Evolutionary conservation across 1,140 invertebrate genomes (phyloP), one percentile per base, ranked within the genome.

Genomic region (Drosophila setifemur): DNA sequence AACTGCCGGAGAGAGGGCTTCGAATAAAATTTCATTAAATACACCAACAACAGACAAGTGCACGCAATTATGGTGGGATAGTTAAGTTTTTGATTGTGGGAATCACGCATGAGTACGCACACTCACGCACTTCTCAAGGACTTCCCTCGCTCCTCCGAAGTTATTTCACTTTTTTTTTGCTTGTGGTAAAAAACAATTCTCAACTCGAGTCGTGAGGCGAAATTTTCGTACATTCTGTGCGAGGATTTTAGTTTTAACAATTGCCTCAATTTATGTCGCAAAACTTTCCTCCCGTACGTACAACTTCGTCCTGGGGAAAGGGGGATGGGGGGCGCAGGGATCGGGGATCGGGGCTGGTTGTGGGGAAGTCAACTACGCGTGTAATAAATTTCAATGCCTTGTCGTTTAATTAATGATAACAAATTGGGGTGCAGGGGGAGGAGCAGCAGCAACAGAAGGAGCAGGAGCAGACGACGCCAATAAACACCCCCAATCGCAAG

Each of bases 381-480:
- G 75, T 86, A 86, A 86, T 86, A 86, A 86, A 86, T 86, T 86
- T 86, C 81, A 86, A 86, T 86, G 81, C 82, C 72, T 82, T 85
- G 79, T 86, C 81, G 81, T 86, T 86, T 86, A 86, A 86, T 86
- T 86, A 86, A 86, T 86, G 81, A 86, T 81, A 86, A 87, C 81
- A 86, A 87, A 86, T 86, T 72, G 49, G 44, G 42, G 39, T 37
- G 21, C 52, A n/a, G 25, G 53, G 57, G 50, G 11, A 14, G 31
- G 7, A 33, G 54, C 67, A 43, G 35, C 66, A 63, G 31, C 37
- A 9, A n/a, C n/a, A n/a, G n/a, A n/a, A n/a, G n/a, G n/a, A n/a
- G n/a, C n/a, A n/a, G n/a, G n/a, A n/a, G 35, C 43, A 49, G 40
- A 63, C 49, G 37, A 37, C 2, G 11, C 39, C 61, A 64, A 63